Conservation (phyloP, 2,797 vertebrate species). For the Megalops cyprinoides region DNA sequence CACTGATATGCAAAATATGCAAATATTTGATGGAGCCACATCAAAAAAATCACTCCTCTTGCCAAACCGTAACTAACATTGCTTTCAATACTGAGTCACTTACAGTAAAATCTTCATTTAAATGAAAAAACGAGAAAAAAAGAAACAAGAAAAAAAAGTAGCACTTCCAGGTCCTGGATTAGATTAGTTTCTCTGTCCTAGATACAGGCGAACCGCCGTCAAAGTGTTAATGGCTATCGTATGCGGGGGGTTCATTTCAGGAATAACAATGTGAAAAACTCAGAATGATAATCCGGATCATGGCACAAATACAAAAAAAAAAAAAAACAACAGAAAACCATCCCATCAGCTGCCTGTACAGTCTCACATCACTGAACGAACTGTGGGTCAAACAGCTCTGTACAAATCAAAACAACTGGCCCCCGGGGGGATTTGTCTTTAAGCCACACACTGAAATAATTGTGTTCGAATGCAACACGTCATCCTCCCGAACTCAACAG, state of each 20-base stretch:
- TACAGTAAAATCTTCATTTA: no score
- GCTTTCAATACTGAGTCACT: no score
- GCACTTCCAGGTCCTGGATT: background rate
- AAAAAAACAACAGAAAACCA: background rate
- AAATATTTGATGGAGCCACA: no score
- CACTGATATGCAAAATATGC: no score
- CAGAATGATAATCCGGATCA: background rate
- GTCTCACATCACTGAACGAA: background rate
- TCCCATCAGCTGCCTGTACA: background rate
- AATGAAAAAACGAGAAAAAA: no score
- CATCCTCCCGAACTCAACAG: background rate
- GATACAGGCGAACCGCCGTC: background rate
- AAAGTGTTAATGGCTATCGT: background rate
- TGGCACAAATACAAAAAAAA: slow-evolving; percentile 5
- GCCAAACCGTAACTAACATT: no score
- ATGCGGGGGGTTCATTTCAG: background rate
- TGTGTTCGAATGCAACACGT: slow-evolving; percentile 5
- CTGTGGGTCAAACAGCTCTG: background rate
- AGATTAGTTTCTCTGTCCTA: background rate
- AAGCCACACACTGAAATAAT: slow-evolving; percentile 17
- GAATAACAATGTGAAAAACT: background rate
- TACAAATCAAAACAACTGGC: background rate
- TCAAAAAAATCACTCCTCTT: no score
- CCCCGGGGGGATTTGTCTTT: background rate
- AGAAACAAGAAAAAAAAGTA: no score